Conservation (phyloP, 2,888 invertebrate genomes). For the Perizoma flavofasciatum region DNA sequence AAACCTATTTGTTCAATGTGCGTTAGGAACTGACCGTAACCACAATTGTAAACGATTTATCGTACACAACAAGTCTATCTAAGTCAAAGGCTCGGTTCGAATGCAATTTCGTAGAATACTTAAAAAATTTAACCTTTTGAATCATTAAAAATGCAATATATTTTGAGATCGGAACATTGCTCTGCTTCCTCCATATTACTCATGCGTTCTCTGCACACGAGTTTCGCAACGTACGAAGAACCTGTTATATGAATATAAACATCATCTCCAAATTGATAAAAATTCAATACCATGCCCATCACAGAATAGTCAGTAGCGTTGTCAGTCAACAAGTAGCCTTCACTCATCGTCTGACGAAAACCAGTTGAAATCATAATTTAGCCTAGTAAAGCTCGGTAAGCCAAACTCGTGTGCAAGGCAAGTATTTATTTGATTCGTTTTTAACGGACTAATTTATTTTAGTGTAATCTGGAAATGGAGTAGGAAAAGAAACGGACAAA, state of each 20-base stretch:
- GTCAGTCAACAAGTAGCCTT: conserved; percentile 46
- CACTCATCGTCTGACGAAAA: conserved; percentile 71
- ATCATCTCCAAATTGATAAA: conserved; percentile 12
- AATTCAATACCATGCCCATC: conserved; percentile 23
- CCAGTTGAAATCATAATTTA: conserved; percentile 74
- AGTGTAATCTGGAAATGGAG: too few species aligned
- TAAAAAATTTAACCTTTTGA: too few species aligned
- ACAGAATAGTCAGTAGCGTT: conserved; percentile 30
- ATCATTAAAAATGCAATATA: too few species aligned
- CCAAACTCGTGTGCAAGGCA: conserved; percentile 47
- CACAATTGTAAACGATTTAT: conserved; percentile 22
- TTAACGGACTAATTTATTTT: conserved; percentile 10
- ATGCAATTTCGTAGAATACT: not conserved
- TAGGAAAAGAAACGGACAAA: too few species aligned
- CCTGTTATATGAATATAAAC: conserved; percentile 9
- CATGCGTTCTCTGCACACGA: too few species aligned
- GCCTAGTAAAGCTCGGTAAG: conserved; percentile 60
- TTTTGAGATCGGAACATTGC: too few species aligned
- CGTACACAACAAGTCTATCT: conserved; percentile 12
- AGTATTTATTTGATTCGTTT: conserved; percentile 31
- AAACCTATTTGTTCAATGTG: conserved; percentile 36
- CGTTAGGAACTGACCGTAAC: conserved; percentile 23
- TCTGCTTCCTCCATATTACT: too few species aligned
- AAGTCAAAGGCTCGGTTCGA: conserved; percentile 3
- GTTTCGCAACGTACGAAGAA: too few species aligned